These are phyloP conservation scores for Drosophila santomea DNA, from an alignment of 1,140 invertebrate genomes.

Conservation along the genomic window DNA sequence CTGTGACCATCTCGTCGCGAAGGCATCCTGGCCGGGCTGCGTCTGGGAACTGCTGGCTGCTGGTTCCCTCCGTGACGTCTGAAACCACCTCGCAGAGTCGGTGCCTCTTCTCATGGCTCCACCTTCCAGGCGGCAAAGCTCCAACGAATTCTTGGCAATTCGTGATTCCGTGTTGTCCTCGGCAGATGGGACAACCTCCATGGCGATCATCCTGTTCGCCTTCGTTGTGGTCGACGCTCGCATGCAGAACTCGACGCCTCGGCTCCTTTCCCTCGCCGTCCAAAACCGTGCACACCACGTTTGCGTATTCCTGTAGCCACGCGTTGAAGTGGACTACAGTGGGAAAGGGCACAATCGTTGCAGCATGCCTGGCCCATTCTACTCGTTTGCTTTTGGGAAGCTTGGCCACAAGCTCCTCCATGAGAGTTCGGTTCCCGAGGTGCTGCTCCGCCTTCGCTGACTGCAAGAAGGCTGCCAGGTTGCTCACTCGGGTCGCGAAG, in stretches of 20 bases:
- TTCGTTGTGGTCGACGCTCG: neutral
- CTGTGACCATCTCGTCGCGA: too few species aligned
- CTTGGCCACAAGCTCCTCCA: too few species aligned
- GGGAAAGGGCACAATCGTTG: too few species aligned
- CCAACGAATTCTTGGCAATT: neutral
- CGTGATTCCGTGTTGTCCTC: neutral
- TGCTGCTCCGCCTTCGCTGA: neutral
- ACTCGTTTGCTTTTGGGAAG: too few species aligned
- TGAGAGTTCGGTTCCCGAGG: neutral
- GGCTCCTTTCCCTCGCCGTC: neutral
- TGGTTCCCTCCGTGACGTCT: too few species aligned
- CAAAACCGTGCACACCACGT: neutral
- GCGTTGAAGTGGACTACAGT: neutral
- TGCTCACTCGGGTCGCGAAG: too few species aligned
- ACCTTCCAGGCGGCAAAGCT: neutral
- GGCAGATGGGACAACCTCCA: neutral
- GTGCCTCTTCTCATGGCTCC: neutral
- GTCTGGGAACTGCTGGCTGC: too few species aligned
- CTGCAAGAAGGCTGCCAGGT: neutral
- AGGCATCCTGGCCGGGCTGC: too few species aligned
- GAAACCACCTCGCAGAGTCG: neutral
- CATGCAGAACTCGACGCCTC: neutral
- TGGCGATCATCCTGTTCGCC: neutral
- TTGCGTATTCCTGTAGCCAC: neutral
- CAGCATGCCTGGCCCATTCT: too few species aligned